Evolutionary conservation across 2,888 invertebrate species (phyloP).

Genomic region (Apotomis betuletana): DNA sequence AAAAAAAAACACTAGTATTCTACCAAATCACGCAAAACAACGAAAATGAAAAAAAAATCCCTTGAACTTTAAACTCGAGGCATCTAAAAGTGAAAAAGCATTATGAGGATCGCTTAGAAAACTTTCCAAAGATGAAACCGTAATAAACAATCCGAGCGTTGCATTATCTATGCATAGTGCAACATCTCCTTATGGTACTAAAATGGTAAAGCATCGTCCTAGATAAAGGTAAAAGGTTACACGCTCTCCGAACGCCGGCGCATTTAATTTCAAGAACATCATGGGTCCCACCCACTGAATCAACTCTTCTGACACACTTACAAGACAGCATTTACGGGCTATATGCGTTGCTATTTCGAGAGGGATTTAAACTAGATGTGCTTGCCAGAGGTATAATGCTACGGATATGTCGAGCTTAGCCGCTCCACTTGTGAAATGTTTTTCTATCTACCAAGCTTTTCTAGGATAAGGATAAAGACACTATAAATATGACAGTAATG

Average conservation of each 20-base stretch:
- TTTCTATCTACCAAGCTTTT: not conserved
- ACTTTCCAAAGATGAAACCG: not conserved
- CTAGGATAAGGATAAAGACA: not conserved
- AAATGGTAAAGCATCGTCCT: slow-evolving; percentile 12
- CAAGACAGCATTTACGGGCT: slow-evolving; percentile 15
- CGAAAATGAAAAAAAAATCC: too few species aligned
- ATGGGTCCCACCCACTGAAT: slow-evolving; percentile 17
- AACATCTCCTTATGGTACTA: not conserved
- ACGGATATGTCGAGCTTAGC: slow-evolving; percentile 4
- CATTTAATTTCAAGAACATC: slow-evolving; percentile 22
- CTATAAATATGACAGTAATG: slow-evolving; percentile 9
- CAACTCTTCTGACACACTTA: slow-evolving; percentile 26
- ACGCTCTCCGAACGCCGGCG: slow-evolving; percentile 13
- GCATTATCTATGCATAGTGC: not conserved
- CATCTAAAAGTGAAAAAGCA: too few species aligned
- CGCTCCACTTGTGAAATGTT: not conserved
- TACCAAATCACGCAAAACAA: too few species aligned
- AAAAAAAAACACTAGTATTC: too few species aligned
- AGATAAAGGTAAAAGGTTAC: slow-evolving; percentile 34
- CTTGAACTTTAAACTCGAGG: too few species aligned
- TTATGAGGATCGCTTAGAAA: too few species aligned
- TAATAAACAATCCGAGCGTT: not conserved
- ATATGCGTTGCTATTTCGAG: slow-evolving; percentile 22
- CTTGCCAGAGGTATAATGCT: slow-evolving; percentile 9
- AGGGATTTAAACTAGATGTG: slow-evolving; percentile 16